Conservation (phyloP, 2,113 vertebrate species). For the Dicerorhinus sumatrensis region DNA sequence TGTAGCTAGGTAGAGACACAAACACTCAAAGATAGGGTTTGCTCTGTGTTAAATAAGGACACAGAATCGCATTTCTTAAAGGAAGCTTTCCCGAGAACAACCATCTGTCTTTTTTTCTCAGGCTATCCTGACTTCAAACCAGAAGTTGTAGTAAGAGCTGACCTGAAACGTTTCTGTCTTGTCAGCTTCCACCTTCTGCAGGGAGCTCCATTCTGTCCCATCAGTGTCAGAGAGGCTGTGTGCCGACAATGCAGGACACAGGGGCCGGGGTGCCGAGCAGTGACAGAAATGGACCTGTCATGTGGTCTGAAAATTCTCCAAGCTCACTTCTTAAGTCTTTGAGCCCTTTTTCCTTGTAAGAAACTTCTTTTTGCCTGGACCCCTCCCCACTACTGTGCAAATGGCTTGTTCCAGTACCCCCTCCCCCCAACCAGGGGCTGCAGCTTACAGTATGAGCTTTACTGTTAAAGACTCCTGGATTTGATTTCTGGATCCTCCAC, state of each 20-base stretch:
- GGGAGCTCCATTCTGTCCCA: background rate
- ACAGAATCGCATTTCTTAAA: background rate
- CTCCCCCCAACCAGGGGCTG: background rate
- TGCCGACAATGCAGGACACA: background rate
- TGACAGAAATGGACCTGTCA: background rate
- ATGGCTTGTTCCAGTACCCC: background rate
- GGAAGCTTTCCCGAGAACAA: constrained; percentile 24
- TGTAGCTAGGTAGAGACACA: background rate
- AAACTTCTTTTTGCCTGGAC: background rate
- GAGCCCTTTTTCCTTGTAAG: background rate
- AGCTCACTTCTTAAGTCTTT: background rate
- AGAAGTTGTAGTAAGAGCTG: background rate
- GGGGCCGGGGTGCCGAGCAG: background rate
- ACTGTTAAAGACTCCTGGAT: background rate
- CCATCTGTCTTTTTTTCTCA: background rate
- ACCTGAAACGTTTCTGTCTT: background rate
- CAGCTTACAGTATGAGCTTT: background rate
- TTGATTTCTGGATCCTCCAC: background rate
- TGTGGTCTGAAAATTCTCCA: background rate
- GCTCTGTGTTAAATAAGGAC: constrained; percentile 9
- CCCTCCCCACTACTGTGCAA: background rate
- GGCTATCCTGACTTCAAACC: constrained; percentile 17
- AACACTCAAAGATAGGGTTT: background rate
- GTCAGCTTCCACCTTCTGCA: background rate
- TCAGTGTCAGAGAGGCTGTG: background rate